Conservation (phyloP, 92 coral and sea anemone genomes). For the Zoanthus sansibaricus region DNA sequence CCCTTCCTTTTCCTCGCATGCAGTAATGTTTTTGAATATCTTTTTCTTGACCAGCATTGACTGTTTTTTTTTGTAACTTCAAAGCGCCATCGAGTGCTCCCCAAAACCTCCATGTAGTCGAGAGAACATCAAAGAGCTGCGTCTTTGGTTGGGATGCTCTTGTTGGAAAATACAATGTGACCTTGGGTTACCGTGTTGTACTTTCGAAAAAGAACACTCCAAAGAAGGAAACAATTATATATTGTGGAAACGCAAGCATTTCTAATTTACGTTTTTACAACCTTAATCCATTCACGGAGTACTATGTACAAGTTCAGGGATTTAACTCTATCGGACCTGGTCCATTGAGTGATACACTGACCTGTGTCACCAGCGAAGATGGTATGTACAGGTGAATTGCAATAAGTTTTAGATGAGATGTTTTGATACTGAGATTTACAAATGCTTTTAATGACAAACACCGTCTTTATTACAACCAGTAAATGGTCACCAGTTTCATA, state of each 20-base stretch:
- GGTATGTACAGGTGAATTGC: not conserved
- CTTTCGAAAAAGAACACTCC: not conserved
- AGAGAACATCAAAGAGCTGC: not conserved
- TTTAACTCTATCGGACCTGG: slow-evolving; percentile 36
- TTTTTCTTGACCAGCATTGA: too few species aligned
- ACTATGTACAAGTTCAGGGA: slow-evolving; percentile 24
- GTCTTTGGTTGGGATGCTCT: not conserved
- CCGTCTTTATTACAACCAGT: too few species aligned
- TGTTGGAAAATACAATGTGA: not conserved
- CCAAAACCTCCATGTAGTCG: not conserved
- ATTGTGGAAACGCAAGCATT: not conserved
- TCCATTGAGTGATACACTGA: not conserved
- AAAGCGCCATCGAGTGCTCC: slow-evolving; percentile 27
- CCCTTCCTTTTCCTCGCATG: too few species aligned
- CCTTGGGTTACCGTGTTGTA: slow-evolving; percentile 15
- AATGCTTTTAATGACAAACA: too few species aligned
- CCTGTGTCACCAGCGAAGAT: slow-evolving; percentile 5
- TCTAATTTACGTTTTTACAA: not conserved
- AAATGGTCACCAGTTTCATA: too few species aligned
- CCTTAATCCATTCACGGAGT: slow-evolving; percentile 32
- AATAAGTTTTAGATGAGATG: not conserved
- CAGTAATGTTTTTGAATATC: too few species aligned
- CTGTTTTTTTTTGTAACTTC: not conserved
- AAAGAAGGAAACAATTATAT: not conserved
- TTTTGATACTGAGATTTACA: not conserved